Percentiles rank a stretch among this genome's conserved stretches.
Evolutionary conservation across 2,888 invertebrate genomes (phyloP).

Genomic region (Theodoxus fluviatilis): DNA sequence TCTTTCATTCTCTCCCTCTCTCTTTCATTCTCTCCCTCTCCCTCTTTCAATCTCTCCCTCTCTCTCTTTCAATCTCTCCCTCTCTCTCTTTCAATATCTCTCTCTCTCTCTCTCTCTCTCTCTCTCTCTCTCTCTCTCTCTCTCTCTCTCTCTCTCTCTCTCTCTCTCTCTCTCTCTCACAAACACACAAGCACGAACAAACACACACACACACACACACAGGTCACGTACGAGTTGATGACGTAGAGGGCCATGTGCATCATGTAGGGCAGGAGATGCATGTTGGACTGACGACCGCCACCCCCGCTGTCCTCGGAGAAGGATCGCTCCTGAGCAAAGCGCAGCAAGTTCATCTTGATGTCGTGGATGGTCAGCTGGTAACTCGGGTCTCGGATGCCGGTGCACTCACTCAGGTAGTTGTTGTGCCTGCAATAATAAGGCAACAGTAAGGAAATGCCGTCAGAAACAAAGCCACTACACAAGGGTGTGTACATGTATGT

Average conservation of each 20-base stretch:
- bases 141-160: too few relatives aligned
- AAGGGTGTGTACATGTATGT: not conserved
- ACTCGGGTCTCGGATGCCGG: conserved; percentile 66
- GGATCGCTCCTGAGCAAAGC: conserved; percentile 91
- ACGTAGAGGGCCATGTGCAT: conserved; percentile 90
- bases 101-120: too few relatives aligned
- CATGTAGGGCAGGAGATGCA: conserved; percentile 94
- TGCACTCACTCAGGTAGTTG: conserved; percentile 67
- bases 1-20: too few relatives aligned
- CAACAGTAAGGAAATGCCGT: too few relatives aligned
- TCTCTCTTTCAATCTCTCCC: too few relatives aligned
- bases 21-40: too few relatives aligned
- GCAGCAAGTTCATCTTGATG: conserved; percentile 83
- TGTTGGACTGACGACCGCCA: conserved; percentile 93
- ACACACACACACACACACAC: too few relatives aligned
- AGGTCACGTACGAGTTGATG: conserved; percentile 74
- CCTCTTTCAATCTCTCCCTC: too few relatives aligned
- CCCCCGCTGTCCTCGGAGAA: conserved; percentile 96
- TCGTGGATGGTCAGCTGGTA: conserved; percentile 82
- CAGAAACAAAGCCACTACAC: not conserved
- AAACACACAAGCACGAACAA: too few relatives aligned
- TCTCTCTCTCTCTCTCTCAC: too few relatives aligned
- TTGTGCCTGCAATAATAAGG: conserved; percentile 71
- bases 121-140: too few relatives aligned
- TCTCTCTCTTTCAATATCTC: too few relatives aligned